phyloP scores from a whole-genome alignment of 2,888 invertebrate genomes.

The Pachliopta kotzebuea region DNA sequence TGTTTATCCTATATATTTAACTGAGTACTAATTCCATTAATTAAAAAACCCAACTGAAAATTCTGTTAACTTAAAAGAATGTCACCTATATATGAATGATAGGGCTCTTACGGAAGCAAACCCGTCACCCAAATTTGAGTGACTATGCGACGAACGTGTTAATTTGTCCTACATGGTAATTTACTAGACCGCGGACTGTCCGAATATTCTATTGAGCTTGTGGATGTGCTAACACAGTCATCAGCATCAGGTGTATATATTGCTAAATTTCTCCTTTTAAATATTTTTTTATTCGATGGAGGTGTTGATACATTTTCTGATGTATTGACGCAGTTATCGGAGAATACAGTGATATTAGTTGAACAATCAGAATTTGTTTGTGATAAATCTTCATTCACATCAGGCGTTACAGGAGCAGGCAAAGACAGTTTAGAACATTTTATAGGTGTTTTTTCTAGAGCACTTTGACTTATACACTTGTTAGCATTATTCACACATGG shows the following conservation, averaged over 20 bases:
- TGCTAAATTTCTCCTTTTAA: slow-evolving; percentile 70
- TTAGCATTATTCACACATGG: slow-evolving; percentile 35
- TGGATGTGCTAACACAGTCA: slow-evolving; percentile 46
- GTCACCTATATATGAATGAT: too few species aligned
- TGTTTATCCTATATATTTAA: too few species aligned
- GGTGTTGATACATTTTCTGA: slow-evolving; percentile 54
- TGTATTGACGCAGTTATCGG: slow-evolving; percentile 43
- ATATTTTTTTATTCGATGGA: slow-evolving; percentile 56
- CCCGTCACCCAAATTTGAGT: too few species aligned
- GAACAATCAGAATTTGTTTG: slow-evolving; percentile 33
- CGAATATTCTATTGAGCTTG: slow-evolving; percentile 44
- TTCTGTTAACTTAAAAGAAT: too few species aligned
- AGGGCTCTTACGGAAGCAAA: too few species aligned
- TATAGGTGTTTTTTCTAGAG: slow-evolving; percentile 45
- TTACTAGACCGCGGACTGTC: slow-evolving; percentile 54
- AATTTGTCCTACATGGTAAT: slow-evolving; percentile 40
- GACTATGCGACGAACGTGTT: too few species aligned
- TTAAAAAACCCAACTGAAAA: too few species aligned
- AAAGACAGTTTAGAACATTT: slow-evolving; percentile 58
- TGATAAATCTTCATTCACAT: slow-evolving; percentile 43
- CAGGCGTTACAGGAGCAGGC: slow-evolving; percentile 65
- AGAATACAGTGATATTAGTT: slow-evolving; percentile 37
- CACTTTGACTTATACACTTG: slow-evolving; percentile 27
- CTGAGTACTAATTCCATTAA: too few species aligned
- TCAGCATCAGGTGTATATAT: slow-evolving; percentile 59